Evolutionary conservation across 1,140 invertebrate species (phyloP).

Genomic region (Drosophila ohnishii): DNA sequence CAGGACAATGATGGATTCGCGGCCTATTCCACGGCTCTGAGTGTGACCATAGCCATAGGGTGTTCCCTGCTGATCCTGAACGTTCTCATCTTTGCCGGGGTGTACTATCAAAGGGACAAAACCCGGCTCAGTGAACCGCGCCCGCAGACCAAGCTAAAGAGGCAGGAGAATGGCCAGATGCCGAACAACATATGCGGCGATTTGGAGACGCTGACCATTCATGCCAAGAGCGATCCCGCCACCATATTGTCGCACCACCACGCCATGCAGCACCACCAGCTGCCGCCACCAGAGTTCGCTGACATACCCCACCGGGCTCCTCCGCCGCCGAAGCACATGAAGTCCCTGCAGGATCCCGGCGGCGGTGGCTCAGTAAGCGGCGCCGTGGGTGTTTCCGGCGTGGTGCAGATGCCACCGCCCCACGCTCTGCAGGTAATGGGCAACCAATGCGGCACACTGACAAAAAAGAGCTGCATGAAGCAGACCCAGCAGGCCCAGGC

Average conservation of each 20-base stretch:
- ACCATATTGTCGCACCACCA: conserved; percentile 88
- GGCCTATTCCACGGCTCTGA: conserved; percentile 93
- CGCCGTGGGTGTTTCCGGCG: conserved; percentile 84
- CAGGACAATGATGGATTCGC: conserved; percentile 93
- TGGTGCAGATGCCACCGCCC: conserved; percentile 85
- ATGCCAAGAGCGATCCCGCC: conserved; percentile 87
- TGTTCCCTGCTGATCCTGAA: conserved; percentile 95
- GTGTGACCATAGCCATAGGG: conserved; percentile 97
- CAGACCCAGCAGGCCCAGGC: conserved; percentile 65
- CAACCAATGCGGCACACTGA: conserved; percentile 85
- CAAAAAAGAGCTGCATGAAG: conserved; percentile 86
- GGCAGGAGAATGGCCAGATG: conserved; percentile 92
- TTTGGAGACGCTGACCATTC: conserved; percentile 87
- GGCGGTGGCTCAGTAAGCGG: conserved; percentile 85
- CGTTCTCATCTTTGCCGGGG: conserved; percentile 95
- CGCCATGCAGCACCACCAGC: conserved; percentile 89
- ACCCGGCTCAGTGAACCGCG: conserved; percentile 87
- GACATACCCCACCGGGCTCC: conserved; percentile 89
- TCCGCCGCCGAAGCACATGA: conserved; percentile 88
- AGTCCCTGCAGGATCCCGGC: conserved; percentile 86
- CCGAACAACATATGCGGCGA: conserved; percentile 92
- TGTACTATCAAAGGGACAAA: conserved; percentile 96
- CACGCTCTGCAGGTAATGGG: conserved; percentile 88
- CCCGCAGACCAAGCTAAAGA: conserved; percentile 86
- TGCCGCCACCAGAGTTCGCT: conserved; percentile 90